These are phyloP conservation scores for Sthenelais limicola DNA, from an alignment of 2,888 invertebrate species.

Conservation along the genomic window DNA sequence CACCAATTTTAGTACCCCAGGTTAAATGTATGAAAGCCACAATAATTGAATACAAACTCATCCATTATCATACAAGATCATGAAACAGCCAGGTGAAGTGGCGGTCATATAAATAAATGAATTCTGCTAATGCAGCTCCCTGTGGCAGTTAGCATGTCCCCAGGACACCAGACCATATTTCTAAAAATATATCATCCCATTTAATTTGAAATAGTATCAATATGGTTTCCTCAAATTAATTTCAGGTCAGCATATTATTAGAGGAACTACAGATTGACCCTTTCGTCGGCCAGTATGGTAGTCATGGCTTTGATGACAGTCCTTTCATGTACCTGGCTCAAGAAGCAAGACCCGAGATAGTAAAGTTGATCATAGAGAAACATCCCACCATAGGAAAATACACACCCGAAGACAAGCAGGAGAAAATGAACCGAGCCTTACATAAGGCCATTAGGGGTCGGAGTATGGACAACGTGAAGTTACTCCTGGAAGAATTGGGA, in stretches of 20 bases:
- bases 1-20: too few relatives aligned
- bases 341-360: slow-evolving; percentile 52
- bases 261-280: slow-evolving; percentile 53
- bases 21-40: too few relatives aligned
- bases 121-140: too few relatives aligned
- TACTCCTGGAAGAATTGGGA: slow-evolving; percentile 46
- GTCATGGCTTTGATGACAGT: slow-evolving; percentile 52
- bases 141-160: too few relatives aligned
- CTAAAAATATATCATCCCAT: too few relatives aligned
- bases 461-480: slow-evolving; percentile 51
- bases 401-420: slow-evolving; percentile 47
- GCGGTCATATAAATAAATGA: too few relatives aligned
- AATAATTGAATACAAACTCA: too few relatives aligned
- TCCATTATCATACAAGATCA: too few relatives aligned
- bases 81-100: too few relatives aligned
- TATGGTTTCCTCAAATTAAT: too few relatives aligned
- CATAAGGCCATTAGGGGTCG: slow-evolving; percentile 50
- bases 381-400: slow-evolving; percentile 51
- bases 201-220: too few relatives aligned
- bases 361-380: slow-evolving; percentile 46
- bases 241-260: slow-evolving; percentile 37
- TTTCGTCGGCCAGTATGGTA: slow-evolving; percentile 53
- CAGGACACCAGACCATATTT: too few relatives aligned
- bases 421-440: slow-evolving; percentile 50
- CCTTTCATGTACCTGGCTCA: slow-evolving; percentile 56